A percentile compares a stretch with the other conserved stretches of the same genome.
phyloP scores from a whole-genome alignment of 2,797 vertebrate species.

The Pantherophis alleghaniensis region DNA sequence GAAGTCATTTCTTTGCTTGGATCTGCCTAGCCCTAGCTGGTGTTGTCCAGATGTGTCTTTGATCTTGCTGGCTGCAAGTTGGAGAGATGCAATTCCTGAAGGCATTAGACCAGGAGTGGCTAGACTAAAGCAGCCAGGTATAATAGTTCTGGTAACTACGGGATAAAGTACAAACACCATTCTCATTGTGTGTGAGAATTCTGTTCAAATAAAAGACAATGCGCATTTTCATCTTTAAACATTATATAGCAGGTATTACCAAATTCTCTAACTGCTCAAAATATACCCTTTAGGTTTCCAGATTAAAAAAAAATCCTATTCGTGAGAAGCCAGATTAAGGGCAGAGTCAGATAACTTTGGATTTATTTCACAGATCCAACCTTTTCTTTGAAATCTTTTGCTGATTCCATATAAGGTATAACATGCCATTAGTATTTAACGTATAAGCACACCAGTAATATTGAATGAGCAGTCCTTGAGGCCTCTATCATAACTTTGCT shows the following conservation, averaged over 20 bases:
- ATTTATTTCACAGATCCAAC: not conserved
- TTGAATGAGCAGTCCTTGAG: not conserved
- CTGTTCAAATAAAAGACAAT: not conserved
- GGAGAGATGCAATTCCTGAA: not conserved
- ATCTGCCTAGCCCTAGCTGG: not conserved
- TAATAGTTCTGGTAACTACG: not conserved
- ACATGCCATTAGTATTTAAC: not conserved
- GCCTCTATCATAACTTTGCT: not conserved
- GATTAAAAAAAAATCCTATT: not conserved
- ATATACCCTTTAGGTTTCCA: not conserved
- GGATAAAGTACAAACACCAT: not conserved
- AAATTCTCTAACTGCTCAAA: not conserved
- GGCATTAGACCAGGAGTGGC: not conserved
- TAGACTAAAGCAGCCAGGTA: not conserved
- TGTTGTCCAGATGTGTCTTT: not conserved
- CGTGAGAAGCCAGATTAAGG: not conserved
- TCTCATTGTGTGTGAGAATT: not conserved
- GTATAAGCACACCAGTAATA: not conserved
- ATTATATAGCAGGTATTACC: not conserved
- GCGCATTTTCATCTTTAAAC: not conserved
- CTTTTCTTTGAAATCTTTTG: not conserved
- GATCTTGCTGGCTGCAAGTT: not conserved
- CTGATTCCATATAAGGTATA: not conserved
- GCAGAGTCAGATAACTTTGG: not conserved
- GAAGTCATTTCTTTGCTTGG: not conserved